phyloP scores from a whole-genome alignment of 2,113 vertebrate genomes.

The Dermatemys mawii region DNA sequence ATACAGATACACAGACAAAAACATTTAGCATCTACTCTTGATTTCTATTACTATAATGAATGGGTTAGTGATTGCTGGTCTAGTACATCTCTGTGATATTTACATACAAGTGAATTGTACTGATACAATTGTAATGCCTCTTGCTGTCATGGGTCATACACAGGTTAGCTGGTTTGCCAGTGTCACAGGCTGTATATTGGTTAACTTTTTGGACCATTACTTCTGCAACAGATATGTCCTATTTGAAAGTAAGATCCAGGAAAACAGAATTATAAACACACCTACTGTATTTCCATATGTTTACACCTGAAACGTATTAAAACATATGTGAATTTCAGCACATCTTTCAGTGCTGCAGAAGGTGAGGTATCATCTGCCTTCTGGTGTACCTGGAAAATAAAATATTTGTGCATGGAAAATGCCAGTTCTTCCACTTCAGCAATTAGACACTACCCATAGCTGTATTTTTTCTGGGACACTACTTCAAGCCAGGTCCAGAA shows the following conservation, averaged over 20 bases:
- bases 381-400: neutral
- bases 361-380: neutral
- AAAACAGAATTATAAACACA: neutral
- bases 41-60: too few species aligned
- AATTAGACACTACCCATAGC: neutral
- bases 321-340: neutral
- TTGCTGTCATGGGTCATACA: too few species aligned
- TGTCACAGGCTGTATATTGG: neutral
- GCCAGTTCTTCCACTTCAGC: neutral
- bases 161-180: too few species aligned
- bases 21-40: too few species aligned
- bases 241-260: neutral
- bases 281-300: neutral
- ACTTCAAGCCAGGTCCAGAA: neutral
- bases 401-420: neutral
- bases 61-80: too few species aligned
- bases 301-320: neutral
- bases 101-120: too few species aligned
- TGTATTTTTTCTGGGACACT: neutral
- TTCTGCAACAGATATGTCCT: neutral
- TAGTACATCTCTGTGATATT: too few species aligned
- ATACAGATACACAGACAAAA: too few species aligned
- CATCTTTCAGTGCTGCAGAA: neutral
- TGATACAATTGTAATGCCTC: too few species aligned
- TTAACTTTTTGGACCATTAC: neutral